Evolutionary conservation across 2,797 vertebrate species (phyloP).

Genomic region (Strix occidentalis): DNA sequence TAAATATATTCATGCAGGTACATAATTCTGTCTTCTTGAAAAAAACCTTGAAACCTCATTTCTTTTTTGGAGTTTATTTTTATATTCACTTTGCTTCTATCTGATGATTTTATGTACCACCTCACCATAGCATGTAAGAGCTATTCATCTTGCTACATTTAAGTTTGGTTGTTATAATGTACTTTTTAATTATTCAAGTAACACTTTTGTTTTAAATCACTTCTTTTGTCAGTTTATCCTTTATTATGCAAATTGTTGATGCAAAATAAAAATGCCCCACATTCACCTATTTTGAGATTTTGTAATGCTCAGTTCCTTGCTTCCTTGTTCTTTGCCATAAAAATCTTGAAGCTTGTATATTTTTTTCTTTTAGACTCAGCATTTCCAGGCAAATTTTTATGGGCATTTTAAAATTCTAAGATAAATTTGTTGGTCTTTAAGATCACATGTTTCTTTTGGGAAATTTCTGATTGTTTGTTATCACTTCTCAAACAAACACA

Average conservation of each 20-base stretch:
- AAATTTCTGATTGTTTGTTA: background rate
- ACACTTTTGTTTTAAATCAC: constrained; percentile 36
- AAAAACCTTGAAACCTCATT: background rate
- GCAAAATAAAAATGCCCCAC: constrained; percentile 37
- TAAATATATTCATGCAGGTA: background rate
- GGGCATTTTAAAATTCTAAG: background rate
- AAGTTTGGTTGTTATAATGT: constrained; percentile 48
- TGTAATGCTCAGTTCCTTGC: background rate
- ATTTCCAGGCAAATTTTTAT: background rate
- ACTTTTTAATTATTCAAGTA: constrained; percentile 64
- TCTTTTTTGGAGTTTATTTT: constrained; percentile 27
- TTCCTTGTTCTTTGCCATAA: background rate
- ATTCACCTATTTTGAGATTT: constrained; percentile 34
- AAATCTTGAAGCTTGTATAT: background rate
- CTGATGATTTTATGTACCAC: constrained; percentile 35
- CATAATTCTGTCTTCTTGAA: background rate
- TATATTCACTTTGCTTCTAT: constrained; percentile 2
- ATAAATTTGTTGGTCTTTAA: background rate
- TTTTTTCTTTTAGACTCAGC: background rate
- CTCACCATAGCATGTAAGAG: background rate
- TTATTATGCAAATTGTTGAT: constrained; percentile 45
- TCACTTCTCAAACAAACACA: background rate
- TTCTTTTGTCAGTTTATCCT: constrained; percentile 47
- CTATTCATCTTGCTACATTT: constrained; percentile 48
- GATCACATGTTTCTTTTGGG: background rate